Evolutionary conservation across 2,113 vertebrate genomes (phyloP).

Genomic region (Siniperca knerii): DNA sequence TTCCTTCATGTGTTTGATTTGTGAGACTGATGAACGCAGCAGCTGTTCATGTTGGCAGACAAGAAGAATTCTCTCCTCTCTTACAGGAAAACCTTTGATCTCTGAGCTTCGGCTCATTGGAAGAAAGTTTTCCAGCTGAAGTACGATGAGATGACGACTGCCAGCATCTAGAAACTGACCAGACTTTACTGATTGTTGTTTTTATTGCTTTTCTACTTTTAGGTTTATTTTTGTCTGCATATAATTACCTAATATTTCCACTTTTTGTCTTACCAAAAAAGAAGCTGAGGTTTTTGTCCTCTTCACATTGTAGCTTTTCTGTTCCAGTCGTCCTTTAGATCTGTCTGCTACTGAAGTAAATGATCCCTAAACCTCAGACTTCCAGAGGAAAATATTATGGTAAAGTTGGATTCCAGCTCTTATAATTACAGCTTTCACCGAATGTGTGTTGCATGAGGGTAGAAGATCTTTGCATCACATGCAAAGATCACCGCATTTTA

Average conservation of each 20-base stretch:
- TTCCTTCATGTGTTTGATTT: constrained; percentile 31
- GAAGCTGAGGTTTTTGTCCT: constrained; percentile 38
- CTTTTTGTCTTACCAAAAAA: constrained; percentile 18
- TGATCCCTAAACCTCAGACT: constrained; percentile 53
- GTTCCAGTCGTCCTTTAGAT: constrained; percentile 39
- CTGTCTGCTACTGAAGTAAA: constrained; percentile 52
- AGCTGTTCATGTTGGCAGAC: constrained; percentile 57
- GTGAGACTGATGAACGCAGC: constrained; percentile 50
- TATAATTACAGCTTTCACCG: constrained; percentile 50
- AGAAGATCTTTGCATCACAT: constrained; percentile 4
- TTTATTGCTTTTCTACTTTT: constrained; percentile 44
- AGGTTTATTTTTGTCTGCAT: constrained; percentile 31
- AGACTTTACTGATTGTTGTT: constrained; percentile 35
- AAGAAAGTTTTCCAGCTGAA: constrained; percentile 42
- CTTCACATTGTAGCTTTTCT: constrained; percentile 29
- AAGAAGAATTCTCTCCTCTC: constrained; percentile 8
- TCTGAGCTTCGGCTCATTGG: constrained; percentile 12
- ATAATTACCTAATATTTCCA: constrained; percentile 45
- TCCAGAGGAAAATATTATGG: constrained; percentile 68
- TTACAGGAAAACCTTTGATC: constrained; percentile 48
- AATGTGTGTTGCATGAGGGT: constrained; percentile 5
- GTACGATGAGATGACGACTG: constrained; percentile 1
- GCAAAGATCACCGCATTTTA: constrained; percentile 20
- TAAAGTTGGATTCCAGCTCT: constrained; percentile 46
- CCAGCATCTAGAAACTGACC: constrained; percentile 8